A percentile compares a stretch with the other conserved stretches of the same genome.
Evolutionary conservation across 2,888 invertebrate genomes (phyloP).

Genomic region (Reticulitermes lucifugus): DNA sequence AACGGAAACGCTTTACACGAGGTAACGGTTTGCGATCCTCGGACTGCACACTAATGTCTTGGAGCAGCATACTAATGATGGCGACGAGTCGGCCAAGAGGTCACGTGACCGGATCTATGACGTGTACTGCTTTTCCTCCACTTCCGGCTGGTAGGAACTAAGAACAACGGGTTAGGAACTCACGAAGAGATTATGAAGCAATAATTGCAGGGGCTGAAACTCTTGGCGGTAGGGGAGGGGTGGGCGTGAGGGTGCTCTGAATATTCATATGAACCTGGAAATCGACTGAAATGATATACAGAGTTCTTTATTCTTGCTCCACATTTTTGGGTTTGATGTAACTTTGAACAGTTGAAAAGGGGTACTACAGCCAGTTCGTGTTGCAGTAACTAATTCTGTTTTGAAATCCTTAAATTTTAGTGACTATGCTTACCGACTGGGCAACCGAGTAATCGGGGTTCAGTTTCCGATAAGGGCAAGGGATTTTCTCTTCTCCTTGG

Average conservation of each 20-base stretch:
- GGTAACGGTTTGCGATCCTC: not conserved
- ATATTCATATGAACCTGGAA: slow-evolving; percentile 18
- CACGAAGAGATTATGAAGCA: slow-evolving; percentile 40
- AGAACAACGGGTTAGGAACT: slow-evolving; percentile 28
- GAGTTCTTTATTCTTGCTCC: too few species aligned
- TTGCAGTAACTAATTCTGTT: too few species aligned
- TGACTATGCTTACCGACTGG: too few species aligned
- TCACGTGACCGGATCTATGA: slow-evolving; percentile 51
- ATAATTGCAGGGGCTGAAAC: slow-evolving; percentile 38
- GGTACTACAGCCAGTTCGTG: too few species aligned
- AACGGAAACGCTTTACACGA: too few species aligned
- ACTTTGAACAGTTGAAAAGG: too few species aligned
- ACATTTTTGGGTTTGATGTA: too few species aligned
- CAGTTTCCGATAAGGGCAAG: too few species aligned
- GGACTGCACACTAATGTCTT: not conserved
- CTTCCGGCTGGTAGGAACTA: slow-evolving; percentile 38
- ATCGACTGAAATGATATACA: too few species aligned
- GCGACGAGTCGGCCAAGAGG: slow-evolving; percentile 21
- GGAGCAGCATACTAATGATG: not conserved
- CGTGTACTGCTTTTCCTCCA: slow-evolving; percentile 49
- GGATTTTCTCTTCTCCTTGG: too few species aligned
- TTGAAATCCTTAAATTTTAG: too few species aligned
- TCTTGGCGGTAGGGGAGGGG: not conserved
- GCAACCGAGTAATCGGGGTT: too few species aligned
- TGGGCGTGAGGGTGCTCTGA: slow-evolving; percentile 18